These are phyloP conservation scores for Hiodon tergisus DNA, from an alignment of 2,113 vertebrate genomes.

Conservation along the genomic window DNA sequence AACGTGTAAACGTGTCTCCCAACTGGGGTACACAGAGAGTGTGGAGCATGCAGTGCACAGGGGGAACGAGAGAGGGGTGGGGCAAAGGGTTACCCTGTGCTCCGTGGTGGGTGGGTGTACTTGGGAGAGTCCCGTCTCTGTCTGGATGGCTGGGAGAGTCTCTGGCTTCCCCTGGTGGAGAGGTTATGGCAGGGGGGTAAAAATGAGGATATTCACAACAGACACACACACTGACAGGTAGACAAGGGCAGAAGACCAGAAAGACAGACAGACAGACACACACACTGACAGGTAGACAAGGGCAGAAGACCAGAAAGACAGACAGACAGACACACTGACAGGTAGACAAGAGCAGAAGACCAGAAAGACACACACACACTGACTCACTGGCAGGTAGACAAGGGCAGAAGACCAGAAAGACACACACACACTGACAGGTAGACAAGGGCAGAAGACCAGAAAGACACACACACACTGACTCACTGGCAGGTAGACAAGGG, in stretches of 20 bases:
- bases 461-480: not conserved
- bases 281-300: not conserved
- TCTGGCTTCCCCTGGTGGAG: slow-evolving; percentile 63
- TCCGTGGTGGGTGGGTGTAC: slow-evolving; percentile 51
- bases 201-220: not conserved
- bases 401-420: not conserved
- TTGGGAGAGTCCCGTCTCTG: slow-evolving; percentile 52
- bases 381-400: not conserved
- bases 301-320: not conserved
- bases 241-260: not conserved
- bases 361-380: not conserved
- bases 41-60: no score
- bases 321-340: not conserved
- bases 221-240: not conserved
- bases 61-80: not conserved
- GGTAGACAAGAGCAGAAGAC: not conserved
- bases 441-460: not conserved
- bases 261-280: not conserved
- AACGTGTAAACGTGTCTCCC: no score
- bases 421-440: no score
- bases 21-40: no score
- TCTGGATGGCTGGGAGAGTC: slow-evolving; percentile 40
- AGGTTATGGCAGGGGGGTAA: not conserved
- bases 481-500: not conserved
- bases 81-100: slow-evolving; percentile 44